Evolutionary conservation across 2,888 invertebrate genomes (phyloP).

Genomic region (Hypselothyrea guttata): DNA sequence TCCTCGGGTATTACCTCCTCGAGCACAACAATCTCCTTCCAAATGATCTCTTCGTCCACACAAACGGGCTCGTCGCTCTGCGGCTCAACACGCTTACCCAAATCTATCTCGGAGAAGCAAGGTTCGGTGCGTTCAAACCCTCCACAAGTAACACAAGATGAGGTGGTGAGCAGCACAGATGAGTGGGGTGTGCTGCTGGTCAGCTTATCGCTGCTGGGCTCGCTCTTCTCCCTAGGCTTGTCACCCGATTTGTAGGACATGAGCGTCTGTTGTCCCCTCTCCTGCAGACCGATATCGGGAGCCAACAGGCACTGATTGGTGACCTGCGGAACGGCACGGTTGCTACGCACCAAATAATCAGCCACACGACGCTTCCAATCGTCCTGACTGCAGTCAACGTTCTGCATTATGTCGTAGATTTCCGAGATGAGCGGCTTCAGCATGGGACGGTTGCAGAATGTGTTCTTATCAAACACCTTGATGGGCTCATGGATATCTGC

Average conservation of each 20-base stretch:
- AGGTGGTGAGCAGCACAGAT: slow-evolving; percentile 64
- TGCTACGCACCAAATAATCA: slow-evolving; percentile 62
- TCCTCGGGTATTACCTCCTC: slow-evolving; percentile 46
- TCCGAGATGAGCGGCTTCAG: slow-evolving; percentile 56
- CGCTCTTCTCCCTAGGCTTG: slow-evolving; percentile 33
- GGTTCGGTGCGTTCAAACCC: slow-evolving; percentile 59
- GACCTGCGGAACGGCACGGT: slow-evolving; percentile 59
- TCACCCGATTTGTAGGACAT: slow-evolving; percentile 38
- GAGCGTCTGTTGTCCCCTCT: slow-evolving; percentile 62
- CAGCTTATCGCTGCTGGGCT: slow-evolving; percentile 28
- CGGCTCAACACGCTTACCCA: slow-evolving; percentile 53
- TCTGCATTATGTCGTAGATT: slow-evolving; percentile 63
- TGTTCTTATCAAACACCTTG: slow-evolving; percentile 77
- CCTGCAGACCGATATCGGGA: slow-evolving; percentile 43
- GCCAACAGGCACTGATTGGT: slow-evolving; percentile 61
- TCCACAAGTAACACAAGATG: slow-evolving; percentile 65
- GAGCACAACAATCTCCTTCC: slow-evolving; percentile 61
- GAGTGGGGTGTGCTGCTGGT: slow-evolving; percentile 55
- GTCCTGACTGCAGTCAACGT: slow-evolving; percentile 49
- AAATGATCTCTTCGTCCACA: slow-evolving; percentile 59
- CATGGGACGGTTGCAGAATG: slow-evolving; percentile 62
- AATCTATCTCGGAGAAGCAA: slow-evolving; percentile 49
- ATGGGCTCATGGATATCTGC: slow-evolving; percentile 90
- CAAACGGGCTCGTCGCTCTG: slow-evolving; percentile 52
- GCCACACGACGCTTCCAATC: slow-evolving; percentile 69